Conservation (phyloP, 1,140 invertebrate genomes). For the Aethina tumida region DNA sequence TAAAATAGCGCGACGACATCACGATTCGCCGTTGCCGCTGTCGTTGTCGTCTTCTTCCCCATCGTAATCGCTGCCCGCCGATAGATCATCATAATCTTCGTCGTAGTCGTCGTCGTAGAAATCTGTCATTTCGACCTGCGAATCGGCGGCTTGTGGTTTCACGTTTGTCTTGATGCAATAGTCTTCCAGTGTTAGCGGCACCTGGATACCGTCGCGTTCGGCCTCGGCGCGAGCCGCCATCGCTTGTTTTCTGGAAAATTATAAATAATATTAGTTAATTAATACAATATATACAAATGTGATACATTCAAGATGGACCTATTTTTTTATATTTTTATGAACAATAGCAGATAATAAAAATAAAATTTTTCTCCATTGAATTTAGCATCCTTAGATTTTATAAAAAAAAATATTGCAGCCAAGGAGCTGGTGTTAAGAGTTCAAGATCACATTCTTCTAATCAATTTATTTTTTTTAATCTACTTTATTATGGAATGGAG, state of each 20-base stretch:
- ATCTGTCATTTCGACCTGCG: constrained; percentile 73
- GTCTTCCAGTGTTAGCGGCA: constrained; percentile 95
- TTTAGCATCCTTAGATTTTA: too few species aligned
- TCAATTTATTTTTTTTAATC: too few species aligned
- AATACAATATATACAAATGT: too few species aligned
- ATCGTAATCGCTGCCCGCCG: constrained; percentile 56
- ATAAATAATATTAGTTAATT: too few species aligned
- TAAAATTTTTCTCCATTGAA: neutral
- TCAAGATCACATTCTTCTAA: too few species aligned
- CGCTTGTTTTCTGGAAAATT: constrained; percentile 87
- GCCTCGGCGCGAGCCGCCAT: constrained; percentile 88
- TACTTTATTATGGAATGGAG: too few species aligned
- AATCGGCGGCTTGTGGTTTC: constrained; percentile 65
- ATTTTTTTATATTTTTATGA: too few species aligned
- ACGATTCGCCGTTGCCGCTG: constrained; percentile 37
- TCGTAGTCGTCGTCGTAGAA: constrained; percentile 91
- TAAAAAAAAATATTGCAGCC: too few species aligned
- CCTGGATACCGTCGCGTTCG: constrained; percentile 90
- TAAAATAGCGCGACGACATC: constrained; percentile 28
- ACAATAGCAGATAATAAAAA: neutral
- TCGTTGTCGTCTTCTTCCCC: constrained; percentile 66
- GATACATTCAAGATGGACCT: too few species aligned
- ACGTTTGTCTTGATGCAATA: constrained; percentile 90
- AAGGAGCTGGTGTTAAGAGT: too few species aligned
- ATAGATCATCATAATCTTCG: constrained; percentile 58